Base-by-base conservation (phyloP, 2,797 vertebrate species). In the Sylvilagus floridanus region DNA sequence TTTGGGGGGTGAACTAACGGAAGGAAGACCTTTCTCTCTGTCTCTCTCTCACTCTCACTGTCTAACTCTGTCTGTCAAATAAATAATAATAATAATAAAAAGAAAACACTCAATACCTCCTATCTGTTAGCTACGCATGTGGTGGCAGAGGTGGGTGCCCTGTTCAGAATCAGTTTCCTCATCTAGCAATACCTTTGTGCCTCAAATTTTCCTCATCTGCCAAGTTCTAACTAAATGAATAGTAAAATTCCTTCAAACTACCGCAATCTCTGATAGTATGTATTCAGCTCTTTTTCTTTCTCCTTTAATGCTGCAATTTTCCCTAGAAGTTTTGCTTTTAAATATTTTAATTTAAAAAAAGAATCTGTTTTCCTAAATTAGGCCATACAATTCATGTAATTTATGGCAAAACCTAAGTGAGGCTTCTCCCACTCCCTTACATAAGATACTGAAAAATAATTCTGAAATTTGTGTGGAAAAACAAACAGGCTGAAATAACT, bases 371-470 rank as follows among this genome's bases (percentile, higher is more conserved):
- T 12, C 17, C 11, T 73, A 96, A 73, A 47, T 73, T 71, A 84
- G 63, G 63, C 9, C n/a, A 62, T 66, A 24, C 7, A 66, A 69
- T 83, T 75, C 78, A 88, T 66, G 28, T 50, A 89, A 60, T 93
- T 95, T 94, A 52, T 79, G 35, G 92, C 57, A 92, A 93, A 96
- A 81, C 42, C 26, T 42, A 84, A 94, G 73, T 69, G 7, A 7
- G 6, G 0, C 42, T 75, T 72, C 30, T 50, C 42, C 11, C 30
- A 62, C 30, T 17, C 28, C 17, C 12, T 78, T 54, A 65, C 47
- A 26, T 2, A 91, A 4, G 7, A 57, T 65, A 54, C 21, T 93
- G 69, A 88, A 93, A 90, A 81, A 14, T 82, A 84, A 35, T 71
- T 85, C 50, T 72, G 37, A 93, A 71, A 19, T 77, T 95, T 22